Base-by-base conservation (phyloP, 2,113 vertebrate genomes). In the Manacus vitellinus region DNA sequence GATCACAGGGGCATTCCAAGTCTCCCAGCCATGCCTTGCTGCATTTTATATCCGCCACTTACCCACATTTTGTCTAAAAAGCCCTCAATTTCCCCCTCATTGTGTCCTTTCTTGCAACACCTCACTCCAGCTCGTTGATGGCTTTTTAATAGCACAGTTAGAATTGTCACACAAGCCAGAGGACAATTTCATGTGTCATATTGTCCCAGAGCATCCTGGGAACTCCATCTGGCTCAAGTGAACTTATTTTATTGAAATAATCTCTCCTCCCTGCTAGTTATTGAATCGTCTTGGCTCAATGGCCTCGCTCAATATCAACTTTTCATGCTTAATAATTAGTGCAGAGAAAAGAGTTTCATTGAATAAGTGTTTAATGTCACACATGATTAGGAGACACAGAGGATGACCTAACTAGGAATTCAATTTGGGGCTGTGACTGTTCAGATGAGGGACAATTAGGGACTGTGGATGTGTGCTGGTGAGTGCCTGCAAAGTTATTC, bases 281-380 rank as follows among this genome's bases (percentile, higher is more conserved):
- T 94, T 96, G 94, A 96, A 91, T 94, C 0, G 66, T 87, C 89
- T 88, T 97, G 90, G 96, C 90, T 97, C 95, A 94, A 47, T 72
- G 88, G 90, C 86, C 92, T 89, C 30, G 5, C 56, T 98, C 96
- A 87, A 94, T 96, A 96, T 91, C 86, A 93, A 71, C 93, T 96
- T 97, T 92, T 92, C 95, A 87, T 67, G 84, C 84, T 82, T 95
- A 96, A 95, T 95, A 96, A 97, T 94, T 92, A 95, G 93, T 61
- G 68, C 67, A 77, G 73, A 88, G 93, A 94, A 84, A 52, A 85
- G 89, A 62, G 58, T 87, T 96, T 93, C 89, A 94, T 76, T 92
- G 96, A 95, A 33, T 90, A 97, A 96, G 93, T 67, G 85, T 63
- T 97, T 89, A 89, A 96, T 85, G 97, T 95, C 97, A 95, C 92